These are phyloP conservation scores for Bacillus rossius DNA, from an alignment of 1,140 invertebrate species.

Conservation along the genomic window DNA sequence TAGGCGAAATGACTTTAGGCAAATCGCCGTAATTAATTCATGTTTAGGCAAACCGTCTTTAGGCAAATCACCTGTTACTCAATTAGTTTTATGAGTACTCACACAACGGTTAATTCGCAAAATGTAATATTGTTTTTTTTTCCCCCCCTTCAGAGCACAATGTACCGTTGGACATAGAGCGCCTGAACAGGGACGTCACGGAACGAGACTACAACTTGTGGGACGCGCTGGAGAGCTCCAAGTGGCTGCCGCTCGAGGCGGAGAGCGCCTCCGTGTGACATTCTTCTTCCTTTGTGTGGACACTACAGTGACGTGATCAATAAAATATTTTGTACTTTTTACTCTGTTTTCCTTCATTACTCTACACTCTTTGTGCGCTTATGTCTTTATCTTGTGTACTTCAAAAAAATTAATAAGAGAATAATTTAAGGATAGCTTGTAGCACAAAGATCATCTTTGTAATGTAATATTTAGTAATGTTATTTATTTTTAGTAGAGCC, in stretches of 20 bases:
- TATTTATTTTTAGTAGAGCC: no score
- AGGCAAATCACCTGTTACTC: neutral
- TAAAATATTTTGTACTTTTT: no score
- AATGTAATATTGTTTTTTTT: conserved; percentile 13
- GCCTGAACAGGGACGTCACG: conserved; percentile 64
- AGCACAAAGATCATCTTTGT: no score
- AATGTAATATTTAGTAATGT: no score
- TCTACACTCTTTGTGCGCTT: no score
- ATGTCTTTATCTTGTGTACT: no score
- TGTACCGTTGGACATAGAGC: conserved; percentile 61
- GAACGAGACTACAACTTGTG: conserved; percentile 69
- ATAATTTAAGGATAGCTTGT: no score
- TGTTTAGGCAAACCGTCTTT: neutral
- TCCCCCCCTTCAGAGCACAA: conserved; percentile 60
- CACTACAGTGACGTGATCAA: no score
- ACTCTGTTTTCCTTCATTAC: no score
- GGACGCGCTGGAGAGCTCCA: conserved; percentile 73
- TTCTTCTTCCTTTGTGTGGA: no score
- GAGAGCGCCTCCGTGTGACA: neutral
- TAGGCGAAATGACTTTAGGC: neutral
- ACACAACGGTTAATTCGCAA: neutral
- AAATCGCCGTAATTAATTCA: no score
- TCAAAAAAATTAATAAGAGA: no score
- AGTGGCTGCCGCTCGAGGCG: conserved; percentile 55
- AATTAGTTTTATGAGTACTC: neutral